phyloP scores from a whole-genome alignment of 2,888 invertebrate species.

The Lasioglossum villosulum region DNA sequence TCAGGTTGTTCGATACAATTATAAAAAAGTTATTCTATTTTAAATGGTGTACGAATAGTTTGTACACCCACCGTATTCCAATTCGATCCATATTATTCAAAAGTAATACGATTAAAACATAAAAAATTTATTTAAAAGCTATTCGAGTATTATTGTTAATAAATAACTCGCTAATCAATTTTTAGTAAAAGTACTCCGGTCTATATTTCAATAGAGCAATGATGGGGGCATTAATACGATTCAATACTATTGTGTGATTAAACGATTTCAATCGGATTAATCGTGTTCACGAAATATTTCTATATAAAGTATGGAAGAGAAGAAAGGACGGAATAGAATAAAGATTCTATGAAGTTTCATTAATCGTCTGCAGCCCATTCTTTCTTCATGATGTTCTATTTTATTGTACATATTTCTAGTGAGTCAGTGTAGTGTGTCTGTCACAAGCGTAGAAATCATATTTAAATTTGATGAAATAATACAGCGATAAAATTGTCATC shows the following conservation, averaged over 20 bases:
- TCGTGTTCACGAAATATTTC: conserved; percentile 28
- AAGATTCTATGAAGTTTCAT: background rate
- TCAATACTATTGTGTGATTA: conserved; percentile 31
- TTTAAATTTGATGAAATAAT: background rate
- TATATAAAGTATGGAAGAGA: background rate
- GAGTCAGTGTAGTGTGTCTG: background rate
- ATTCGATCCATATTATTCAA: too few relatives aligned
- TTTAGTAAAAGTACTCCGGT: background rate
- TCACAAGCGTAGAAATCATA: background rate
- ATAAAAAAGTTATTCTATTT: too few relatives aligned
- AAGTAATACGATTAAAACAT: background rate
- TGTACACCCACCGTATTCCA: too few relatives aligned
- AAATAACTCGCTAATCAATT: background rate
- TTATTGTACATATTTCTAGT: background rate
- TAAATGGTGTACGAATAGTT: too few relatives aligned
- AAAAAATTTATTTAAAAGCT: background rate
- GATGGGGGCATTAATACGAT: background rate
- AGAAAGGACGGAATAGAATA: background rate
- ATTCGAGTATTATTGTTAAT: background rate
- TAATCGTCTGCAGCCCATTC: background rate
- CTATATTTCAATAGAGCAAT: background rate
- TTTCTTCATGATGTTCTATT: background rate
- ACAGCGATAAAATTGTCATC: background rate
- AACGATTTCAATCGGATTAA: conserved; percentile 34
- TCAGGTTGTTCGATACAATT: too few relatives aligned